Evolutionary conservation across 2,888 invertebrate species (phyloP).

Genomic region (Macaria notata): DNA sequence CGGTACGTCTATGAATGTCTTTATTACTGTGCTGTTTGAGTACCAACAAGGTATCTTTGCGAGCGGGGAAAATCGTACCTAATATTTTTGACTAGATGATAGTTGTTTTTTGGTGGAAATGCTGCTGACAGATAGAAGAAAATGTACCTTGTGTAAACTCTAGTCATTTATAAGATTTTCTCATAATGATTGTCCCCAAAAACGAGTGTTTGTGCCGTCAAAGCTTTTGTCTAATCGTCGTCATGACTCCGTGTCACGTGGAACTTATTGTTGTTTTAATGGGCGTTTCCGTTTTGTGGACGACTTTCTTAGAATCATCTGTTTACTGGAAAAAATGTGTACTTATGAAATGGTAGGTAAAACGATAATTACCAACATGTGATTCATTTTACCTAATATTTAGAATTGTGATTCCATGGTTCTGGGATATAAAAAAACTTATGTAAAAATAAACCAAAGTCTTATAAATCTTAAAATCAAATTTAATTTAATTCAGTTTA

Average conservation of each 20-base stretch:
- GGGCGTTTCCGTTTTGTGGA: slow-evolving; percentile 34
- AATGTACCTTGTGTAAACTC: slow-evolving; percentile 22
- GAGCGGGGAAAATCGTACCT: no score
- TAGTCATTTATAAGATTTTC: slow-evolving; percentile 81
- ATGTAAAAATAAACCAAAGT: no score
- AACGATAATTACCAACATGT: no score
- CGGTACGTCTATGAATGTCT: slow-evolving; percentile 81
- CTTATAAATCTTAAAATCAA: no score
- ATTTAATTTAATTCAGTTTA: no score
- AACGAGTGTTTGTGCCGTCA: slow-evolving; percentile 78
- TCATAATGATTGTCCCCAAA: slow-evolving; percentile 81
- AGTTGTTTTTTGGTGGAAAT: no score
- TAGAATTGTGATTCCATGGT: no score
- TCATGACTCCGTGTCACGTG: slow-evolving; percentile 59
- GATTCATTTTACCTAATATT: no score
- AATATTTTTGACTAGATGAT: no score
- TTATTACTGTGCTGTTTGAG: slow-evolving; percentile 70
- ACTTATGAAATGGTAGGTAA: neutral
- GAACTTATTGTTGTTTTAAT: slow-evolving; percentile 48
- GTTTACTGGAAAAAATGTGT: slow-evolving; percentile 11
- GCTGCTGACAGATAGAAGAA: no score
- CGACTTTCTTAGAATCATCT: slow-evolving; percentile 33
- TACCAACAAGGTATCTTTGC: no score
- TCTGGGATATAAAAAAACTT: no score
- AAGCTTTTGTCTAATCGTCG: slow-evolving; percentile 79